A percentile compares a stretch with the other conserved stretches of the same genome.
These are phyloP conservation scores for Jordanella pulchra DNA, from an alignment of 2,797 vertebrate genomes.

Conservation along the genomic window DNA sequence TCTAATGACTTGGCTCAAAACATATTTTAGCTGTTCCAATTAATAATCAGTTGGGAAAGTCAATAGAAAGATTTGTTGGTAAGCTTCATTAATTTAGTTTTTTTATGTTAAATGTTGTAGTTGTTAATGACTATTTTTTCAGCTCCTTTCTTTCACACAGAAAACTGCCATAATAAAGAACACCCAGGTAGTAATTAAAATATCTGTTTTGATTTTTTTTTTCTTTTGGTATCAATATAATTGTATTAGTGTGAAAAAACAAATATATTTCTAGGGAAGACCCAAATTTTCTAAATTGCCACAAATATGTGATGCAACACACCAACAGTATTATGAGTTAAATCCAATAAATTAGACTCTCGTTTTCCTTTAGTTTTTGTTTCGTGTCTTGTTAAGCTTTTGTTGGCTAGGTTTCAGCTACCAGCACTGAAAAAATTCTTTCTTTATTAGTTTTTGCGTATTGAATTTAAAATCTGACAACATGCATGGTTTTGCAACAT, in stretches of 20 bases:
- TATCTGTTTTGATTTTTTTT: too few species aligned
- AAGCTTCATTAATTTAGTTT: neutral
- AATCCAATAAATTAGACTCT: neutral
- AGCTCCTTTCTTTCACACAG: neutral
- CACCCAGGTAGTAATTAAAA: neutral
- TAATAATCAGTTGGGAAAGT: neutral
- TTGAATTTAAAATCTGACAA: neutral
- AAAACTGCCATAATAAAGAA: neutral
- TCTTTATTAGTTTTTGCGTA: neutral
- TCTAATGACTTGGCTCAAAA: too few species aligned
- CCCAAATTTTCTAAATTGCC: neutral
- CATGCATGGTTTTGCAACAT: neutral
- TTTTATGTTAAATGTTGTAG: neutral
- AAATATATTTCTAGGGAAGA: neutral
- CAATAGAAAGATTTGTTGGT: neutral
- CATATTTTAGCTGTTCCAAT: neutral
- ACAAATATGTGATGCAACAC: neutral
- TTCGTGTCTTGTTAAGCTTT: too few species aligned
- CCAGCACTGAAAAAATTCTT: neutral
- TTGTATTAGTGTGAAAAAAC: neutral
- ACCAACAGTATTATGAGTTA: neutral
- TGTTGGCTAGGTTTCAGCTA: neutral
- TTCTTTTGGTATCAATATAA: neutral
- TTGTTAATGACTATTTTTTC: neutral
- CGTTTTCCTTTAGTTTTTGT: neutral